Evolutionary conservation across 2,113 vertebrate species (phyloP), one percentile per base, ranked within the genome.

Genomic region (Capricornis sumatraensis): DNA sequence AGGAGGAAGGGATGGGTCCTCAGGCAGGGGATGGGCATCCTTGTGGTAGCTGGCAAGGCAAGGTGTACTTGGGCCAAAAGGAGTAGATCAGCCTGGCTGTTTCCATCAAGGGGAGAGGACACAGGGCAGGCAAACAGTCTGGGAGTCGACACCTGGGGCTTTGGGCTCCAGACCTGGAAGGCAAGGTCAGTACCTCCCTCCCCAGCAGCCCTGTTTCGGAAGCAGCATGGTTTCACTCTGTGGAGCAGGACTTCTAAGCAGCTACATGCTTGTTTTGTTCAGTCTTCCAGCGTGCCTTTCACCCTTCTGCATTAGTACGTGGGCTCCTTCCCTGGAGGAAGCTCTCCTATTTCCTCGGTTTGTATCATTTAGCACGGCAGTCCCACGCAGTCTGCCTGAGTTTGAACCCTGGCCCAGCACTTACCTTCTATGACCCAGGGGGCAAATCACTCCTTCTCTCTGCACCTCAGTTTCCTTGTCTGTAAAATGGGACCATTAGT

Each of bases 401-500:
- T 52, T 33, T 76, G 50, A 83, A 47, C 64, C 52, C 83, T 89
- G 64, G 55, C 9, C 19, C 13, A 47, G 36, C 25, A 33, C 11
- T 55, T 47, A 27, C 30, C 47, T 53, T 53, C 74, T 28, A n/a
- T 33, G 67, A 45, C 3, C 28, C 25, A 12, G 74, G 40, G 52
- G 30, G 45, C n/a, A 89, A 94, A 89, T 84, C 40, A 71, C 7
- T 64, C 30, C 12, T 57, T 78, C 9, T 67, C 7, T 53, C 40
- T 64, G 21, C 14, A 33, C 40, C 74, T 94, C 36, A 16, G 58
- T 83, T 94, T 81, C 11, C 53, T 91, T 74, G 62, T n/a, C 43
- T 88, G n/a, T 87, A 71, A 47, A 92, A 87, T 83, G 82, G 71
- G 78, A 88, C 85, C 36, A 53, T 28, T 52, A 57, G 58, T 43